A percentile compares a stretch with the other conserved stretches of the same genome.
Conservation (phyloP, 2,113 vertebrate species). For the Ptyas mucosa region DNA sequence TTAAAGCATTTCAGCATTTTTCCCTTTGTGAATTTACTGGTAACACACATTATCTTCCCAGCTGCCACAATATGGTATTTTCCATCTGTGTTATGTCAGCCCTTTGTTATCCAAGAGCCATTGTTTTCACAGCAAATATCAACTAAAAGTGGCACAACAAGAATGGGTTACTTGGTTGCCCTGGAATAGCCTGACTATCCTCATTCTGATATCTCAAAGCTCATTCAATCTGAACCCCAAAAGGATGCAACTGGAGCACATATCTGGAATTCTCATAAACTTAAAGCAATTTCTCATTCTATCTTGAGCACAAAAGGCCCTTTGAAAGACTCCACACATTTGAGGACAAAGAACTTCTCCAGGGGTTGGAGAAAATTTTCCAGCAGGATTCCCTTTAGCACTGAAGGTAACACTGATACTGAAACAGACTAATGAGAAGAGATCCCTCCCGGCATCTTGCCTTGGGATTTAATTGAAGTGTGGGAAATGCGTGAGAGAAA, state of each 20-base stretch:
- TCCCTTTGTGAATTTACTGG: conserved; percentile 66
- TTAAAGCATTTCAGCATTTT: conserved; percentile 80
- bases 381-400: not conserved
- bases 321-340: not conserved
- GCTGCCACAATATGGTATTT: conserved; percentile 69
- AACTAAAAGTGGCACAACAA: conserved; percentile 49
- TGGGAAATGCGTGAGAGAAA: not conserved
- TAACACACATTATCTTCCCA: conserved; percentile 68
- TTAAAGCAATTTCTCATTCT: not conserved
- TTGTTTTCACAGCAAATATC: conserved; percentile 62
- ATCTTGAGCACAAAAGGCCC: not conserved
- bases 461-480: not conserved
- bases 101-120: conserved; percentile 54
- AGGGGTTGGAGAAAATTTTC: not conserved
- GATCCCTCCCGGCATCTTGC: not conserved
- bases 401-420: not conserved
- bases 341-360: not conserved
- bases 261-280: not conserved
- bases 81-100: conserved; percentile 64
- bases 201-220: not conserved
- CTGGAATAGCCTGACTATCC: not conserved
- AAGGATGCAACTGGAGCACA: not conserved
- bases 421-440: not conserved
- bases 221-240: conserved; percentile 2
- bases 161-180: conserved; percentile 17